Conservation (phyloP, 2,888 invertebrate genomes). For the Lasioglossum oenotherae region DNA sequence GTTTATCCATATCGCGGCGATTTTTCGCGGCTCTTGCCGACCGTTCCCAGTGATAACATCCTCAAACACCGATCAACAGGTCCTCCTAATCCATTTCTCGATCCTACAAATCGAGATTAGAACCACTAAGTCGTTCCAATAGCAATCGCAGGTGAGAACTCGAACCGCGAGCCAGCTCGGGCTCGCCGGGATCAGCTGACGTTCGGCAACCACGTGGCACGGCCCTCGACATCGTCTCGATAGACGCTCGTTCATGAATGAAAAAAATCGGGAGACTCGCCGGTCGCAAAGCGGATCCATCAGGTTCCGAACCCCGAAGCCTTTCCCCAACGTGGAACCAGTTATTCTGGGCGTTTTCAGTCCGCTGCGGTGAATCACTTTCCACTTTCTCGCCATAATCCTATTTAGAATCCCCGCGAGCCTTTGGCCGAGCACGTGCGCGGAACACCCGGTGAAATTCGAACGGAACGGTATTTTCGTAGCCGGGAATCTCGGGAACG, state of each 20-base stretch:
- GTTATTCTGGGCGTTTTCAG: conserved; percentile 49
- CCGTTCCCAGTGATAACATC: conserved; percentile 12
- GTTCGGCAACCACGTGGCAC: conserved; percentile 18
- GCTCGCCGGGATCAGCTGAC: conserved; percentile 50
- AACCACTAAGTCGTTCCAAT: too few relatives aligned
- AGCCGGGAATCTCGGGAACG: not conserved
- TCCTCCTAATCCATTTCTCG: not conserved
- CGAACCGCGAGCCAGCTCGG: not conserved
- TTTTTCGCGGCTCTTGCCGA: not conserved
- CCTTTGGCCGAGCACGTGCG: conserved; percentile 19
- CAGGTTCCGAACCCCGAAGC: conserved; percentile 8
- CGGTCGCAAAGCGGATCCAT: not conserved
- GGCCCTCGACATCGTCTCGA: not conserved
- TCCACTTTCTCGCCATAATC: conserved; percentile 32
- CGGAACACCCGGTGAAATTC: conserved; percentile 17
- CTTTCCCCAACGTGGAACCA: conserved; percentile 37
- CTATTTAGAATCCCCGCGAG: conserved; percentile 7
- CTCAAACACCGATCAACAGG: not conserved
- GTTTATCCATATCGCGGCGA: not conserved
- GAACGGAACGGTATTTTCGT: not conserved
- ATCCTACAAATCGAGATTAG: not conserved
- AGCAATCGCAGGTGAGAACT: not conserved
- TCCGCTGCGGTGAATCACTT: conserved; percentile 43
- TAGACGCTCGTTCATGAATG: conserved; percentile 51
- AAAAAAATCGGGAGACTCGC: conserved; percentile 32